Percentiles rank a stretch among this genome's conserved stretches.
phyloP scores from a whole-genome alignment of 2,113 vertebrate species.

The Coryphaenoides rupestris region DNA sequence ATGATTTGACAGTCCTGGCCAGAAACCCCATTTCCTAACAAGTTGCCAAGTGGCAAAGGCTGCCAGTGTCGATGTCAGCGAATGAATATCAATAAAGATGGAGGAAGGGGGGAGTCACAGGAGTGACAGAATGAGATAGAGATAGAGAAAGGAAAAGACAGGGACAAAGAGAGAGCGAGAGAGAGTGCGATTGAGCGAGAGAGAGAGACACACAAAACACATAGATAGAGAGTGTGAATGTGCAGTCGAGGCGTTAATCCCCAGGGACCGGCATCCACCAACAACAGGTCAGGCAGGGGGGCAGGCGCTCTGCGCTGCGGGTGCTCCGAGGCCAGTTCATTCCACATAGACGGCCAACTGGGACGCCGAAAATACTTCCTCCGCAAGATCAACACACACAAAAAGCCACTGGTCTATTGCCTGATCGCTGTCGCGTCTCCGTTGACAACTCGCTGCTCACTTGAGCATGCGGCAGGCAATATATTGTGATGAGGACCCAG shows the following conservation, averaged over 20 bases:
- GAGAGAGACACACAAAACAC: background rate
- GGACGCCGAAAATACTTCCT: constrained; percentile 47
- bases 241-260: constrained; percentile 38
- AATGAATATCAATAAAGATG: background rate
- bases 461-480: constrained; percentile 24
- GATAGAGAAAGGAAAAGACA: background rate
- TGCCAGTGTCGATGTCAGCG: too few species aligned
- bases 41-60: too few species aligned
- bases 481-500: background rate
- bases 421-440: too few species aligned
- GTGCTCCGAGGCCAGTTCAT: constrained; percentile 49
- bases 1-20: too few species aligned
- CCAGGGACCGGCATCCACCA: constrained; percentile 46
- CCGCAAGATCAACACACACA: constrained; percentile 25
- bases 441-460: too few species aligned
- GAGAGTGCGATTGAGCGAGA: background rate
- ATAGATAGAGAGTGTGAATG: constrained; percentile 30
- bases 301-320: constrained; percentile 56
- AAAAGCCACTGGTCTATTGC: constrained; percentile 28
- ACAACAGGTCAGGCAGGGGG: constrained; percentile 57
- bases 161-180: background rate
- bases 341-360: constrained; percentile 30
- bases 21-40: too few species aligned
- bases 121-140: background rate
- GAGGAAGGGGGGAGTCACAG: background rate